These are phyloP conservation scores for Sepiola atlantica DNA, from an alignment of 2,888 invertebrate genomes.

Conservation along the genomic window DNA sequence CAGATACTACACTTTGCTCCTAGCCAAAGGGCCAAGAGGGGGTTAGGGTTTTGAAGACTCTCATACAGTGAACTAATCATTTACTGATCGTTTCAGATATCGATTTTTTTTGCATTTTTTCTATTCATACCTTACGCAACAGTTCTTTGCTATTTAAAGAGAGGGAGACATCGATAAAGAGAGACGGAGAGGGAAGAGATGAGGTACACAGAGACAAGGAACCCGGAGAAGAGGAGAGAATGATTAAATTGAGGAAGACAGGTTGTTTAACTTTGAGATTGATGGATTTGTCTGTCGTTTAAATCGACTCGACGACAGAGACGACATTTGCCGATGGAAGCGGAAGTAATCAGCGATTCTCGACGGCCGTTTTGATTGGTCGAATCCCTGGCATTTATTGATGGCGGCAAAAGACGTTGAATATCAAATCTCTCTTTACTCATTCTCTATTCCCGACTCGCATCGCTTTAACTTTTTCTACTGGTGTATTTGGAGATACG, in stretches of 20 bases:
- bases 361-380: not conserved
- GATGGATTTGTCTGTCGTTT: not conserved
- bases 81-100: not conserved
- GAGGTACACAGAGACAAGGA: too few species aligned
- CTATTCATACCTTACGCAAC: not conserved
- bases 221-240: not conserved
- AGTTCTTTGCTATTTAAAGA: not conserved
- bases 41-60: not conserved
- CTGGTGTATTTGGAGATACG: too few species aligned
- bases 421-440: too few species aligned
- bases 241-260: not conserved
- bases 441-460: not conserved
- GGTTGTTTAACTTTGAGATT: slow-evolving; percentile 10
- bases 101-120: not conserved
- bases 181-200: not conserved
- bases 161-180: too few species aligned
- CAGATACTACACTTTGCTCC: too few species aligned
- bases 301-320: slow-evolving; percentile 11
- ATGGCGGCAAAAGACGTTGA: not conserved
- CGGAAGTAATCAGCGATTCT: slow-evolving; percentile 20
- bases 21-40: too few species aligned
- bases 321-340: not conserved
- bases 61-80: not conserved
- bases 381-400: not conserved
- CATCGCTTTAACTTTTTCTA: fast-evolving